A percentile compares a stretch with the other conserved stretches of the same genome.
Conservation (phyloP, 2,113 vertebrate species). For the Anguilla japonica region DNA sequence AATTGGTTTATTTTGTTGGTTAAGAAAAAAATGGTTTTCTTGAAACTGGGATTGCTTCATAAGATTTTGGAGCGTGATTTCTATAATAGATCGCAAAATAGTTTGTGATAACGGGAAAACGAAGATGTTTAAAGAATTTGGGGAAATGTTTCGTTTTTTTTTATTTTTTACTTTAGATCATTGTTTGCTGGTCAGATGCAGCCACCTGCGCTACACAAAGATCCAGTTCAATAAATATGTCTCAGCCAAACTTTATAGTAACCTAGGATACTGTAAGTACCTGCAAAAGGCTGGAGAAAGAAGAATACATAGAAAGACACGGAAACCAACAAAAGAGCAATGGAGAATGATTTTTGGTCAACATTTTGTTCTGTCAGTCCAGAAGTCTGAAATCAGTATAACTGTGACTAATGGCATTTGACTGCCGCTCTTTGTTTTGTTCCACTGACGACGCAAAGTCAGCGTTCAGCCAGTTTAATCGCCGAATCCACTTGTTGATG, state of each 20-base stretch:
- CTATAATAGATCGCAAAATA: no score
- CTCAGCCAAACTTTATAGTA: constrained; percentile 44
- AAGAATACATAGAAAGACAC: constrained; percentile 58
- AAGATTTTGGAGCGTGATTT: no score
- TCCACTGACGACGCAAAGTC: constrained; percentile 61
- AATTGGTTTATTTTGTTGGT: no score
- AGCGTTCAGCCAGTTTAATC: constrained; percentile 67
- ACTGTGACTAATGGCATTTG: constrained; percentile 85
- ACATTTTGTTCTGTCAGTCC: constrained; percentile 65
- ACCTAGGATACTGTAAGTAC: constrained; percentile 40
- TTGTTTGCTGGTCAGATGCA: constrained; percentile 51
- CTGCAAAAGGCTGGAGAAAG: constrained; percentile 51
- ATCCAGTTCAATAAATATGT: constrained; percentile 47
- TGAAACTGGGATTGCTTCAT: no score
- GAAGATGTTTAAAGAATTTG: no score
- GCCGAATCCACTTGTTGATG: constrained; percentile 71
- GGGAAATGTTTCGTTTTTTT: background rate
- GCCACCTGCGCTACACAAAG: constrained; percentile 72
- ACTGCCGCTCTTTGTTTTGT: constrained; percentile 71
- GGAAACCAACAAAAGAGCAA: constrained; percentile 69
- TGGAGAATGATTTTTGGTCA: constrained; percentile 61
- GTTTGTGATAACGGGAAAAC: no score
- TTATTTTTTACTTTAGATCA: constrained; percentile 31
- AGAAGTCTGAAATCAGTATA: constrained; percentile 68
- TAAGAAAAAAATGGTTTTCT: no score